phyloP scores from a whole-genome alignment of 1,140 invertebrate genomes.

The Drosophila truncata region DNA sequence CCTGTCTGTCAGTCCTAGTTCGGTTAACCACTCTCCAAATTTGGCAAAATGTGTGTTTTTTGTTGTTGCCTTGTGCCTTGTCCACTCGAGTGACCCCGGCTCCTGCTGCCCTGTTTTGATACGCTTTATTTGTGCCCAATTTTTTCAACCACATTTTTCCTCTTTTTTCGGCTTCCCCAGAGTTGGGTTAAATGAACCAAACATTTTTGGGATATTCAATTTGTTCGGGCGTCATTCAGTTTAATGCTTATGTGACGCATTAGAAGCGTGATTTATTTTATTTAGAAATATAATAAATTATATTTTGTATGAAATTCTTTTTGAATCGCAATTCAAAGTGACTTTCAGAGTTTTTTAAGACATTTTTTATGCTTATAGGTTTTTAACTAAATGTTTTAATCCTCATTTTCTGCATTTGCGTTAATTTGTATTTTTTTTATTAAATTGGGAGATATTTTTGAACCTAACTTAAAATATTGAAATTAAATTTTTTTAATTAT shows the following conservation, averaged over 20 bases:
- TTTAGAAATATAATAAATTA: background rate
- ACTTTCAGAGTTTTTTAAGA: too few relatives aligned
- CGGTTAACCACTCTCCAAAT: conserved; percentile 3
- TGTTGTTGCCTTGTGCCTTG: conserved; percentile 6
- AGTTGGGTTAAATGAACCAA: conserved; percentile 62
- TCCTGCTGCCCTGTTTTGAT: conserved; percentile 39
- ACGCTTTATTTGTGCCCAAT: conserved; percentile 31
- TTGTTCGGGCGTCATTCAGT: conserved; percentile 29
- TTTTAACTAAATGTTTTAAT: too few relatives aligned
- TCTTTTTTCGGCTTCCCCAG: conserved; percentile 16
- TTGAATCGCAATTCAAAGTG: background rate
- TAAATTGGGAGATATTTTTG: too few relatives aligned
- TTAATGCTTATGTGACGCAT: conserved; percentile 45
- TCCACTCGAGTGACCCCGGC: conserved; percentile 69
- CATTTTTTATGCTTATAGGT: background rate
- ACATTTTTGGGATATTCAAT: conserved; percentile 66
- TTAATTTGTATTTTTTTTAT: too few relatives aligned
- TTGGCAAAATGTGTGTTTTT: background rate
- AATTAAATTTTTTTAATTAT: too few relatives aligned
- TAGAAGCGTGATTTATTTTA: conserved; percentile 34
- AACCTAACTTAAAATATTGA: too few relatives aligned
- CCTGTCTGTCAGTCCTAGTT: conserved; percentile 38
- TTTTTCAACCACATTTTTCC: conserved; percentile 21
- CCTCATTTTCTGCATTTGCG: too few relatives aligned
- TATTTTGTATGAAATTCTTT: too few relatives aligned